Evolutionary conservation across 2,888 invertebrate species (phyloP).

Genomic region (Orchesellides sinensis): DNA sequence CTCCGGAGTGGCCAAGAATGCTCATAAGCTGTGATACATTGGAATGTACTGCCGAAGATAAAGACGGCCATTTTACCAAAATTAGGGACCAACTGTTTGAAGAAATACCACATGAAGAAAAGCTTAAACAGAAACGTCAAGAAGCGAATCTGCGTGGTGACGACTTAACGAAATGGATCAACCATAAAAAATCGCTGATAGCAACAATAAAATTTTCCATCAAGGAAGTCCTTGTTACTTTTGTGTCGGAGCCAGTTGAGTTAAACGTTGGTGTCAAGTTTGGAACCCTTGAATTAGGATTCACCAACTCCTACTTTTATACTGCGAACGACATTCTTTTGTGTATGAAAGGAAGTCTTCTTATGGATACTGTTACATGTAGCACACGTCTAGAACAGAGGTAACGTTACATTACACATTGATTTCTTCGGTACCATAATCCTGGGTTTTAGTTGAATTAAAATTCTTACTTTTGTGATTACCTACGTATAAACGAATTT

Average conservation of each 20-base stretch:
- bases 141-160: background rate
- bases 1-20: constrained; percentile 71
- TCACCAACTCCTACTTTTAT: constrained; percentile 31
- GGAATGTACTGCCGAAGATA: constrained; percentile 41
- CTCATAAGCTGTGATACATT: constrained; percentile 58
- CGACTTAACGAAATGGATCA: constrained; percentile 24
- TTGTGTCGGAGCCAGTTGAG: constrained; percentile 52
- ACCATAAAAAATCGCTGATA: constrained; percentile 2
- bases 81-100: constrained; percentile 13
- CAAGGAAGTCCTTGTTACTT: constrained; percentile 38
- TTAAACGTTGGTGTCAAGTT: constrained; percentile 39
- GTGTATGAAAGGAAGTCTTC: background rate
- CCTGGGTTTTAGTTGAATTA: too few species aligned
- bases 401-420: background rate
- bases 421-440: too few species aligned
- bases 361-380: constrained; percentile 52
- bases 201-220: constrained; percentile 15
- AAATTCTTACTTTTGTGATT: background rate
- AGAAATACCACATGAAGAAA: background rate
- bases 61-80: constrained; percentile 41
- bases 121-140: background rate
- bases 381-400: constrained; percentile 50
- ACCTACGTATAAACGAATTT: background rate
- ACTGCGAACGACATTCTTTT: background rate
- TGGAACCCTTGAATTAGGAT: background rate